Base-by-base conservation (phyloP, 1,140 invertebrate species). In the Hypsibius dujardini region DNA sequence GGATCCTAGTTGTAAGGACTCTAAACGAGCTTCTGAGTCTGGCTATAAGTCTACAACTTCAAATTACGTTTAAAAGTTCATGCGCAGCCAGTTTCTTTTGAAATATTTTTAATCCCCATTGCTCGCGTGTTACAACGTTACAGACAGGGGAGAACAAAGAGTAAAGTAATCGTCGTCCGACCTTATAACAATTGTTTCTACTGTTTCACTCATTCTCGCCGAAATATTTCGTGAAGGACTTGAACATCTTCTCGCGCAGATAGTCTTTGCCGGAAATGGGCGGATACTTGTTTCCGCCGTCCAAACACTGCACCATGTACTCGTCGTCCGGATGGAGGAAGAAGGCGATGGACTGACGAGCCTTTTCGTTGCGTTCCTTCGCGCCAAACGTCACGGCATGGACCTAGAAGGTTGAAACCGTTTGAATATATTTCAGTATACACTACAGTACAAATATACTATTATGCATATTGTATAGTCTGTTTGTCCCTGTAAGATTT, bases 271-370 rank as follows among this genome's bases (percentile, higher is more conserved):
- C 74, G 42, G 73, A 73, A 47, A 78, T 73, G 3, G 76, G 75
- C 28, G 73, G 71, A 59, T 76, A 77, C 56, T 70, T 75, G 40
- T 72, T 50, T 1, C 75, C 75, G 1, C 76, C 76, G 70, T 78
- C 84, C 74, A 86, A 77, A 56, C 84, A 82, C 62, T 83, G 81
- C 56, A 88, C 78, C 2, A 78, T 74, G 1, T 82, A 81, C 59
- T 83, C 79, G 73, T 84, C 79, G 78, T 88, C 86, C 1, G 88
- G 88, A 77, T 88, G 86, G 72, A 87, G 85, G 79, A 89, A 89
- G 80, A 86, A 88, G 1, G 85, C 87, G 59, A 89, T 83, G 47
- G 86, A 87, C 77, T 88, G 86, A 42, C 86, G 83, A 1, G 83
- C 83, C 50, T 83, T 81, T 56, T 7, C 81, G 62, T 83, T 82